These are phyloP conservation scores for Sorex maritimensis DNA, from an alignment of 2,797 vertebrate genomes.

Conservation along the genomic window DNA sequence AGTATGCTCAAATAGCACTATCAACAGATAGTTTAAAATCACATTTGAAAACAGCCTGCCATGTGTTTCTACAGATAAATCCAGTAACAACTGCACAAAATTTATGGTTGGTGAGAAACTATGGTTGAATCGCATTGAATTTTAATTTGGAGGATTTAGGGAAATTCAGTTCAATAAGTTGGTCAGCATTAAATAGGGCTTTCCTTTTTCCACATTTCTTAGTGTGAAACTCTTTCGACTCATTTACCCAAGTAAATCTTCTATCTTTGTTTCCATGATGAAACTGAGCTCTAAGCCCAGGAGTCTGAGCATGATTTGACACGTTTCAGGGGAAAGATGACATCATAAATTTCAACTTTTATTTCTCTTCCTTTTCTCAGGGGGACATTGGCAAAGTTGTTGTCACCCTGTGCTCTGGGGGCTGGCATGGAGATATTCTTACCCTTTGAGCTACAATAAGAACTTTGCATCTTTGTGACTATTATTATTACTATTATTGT, in stretches of 20 bases:
- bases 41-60: constrained; percentile 57
- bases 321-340: neutral
- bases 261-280: neutral
- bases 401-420: too few species aligned
- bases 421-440: neutral
- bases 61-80: neutral
- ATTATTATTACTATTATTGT: too few species aligned
- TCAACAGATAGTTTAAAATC: constrained; percentile 60
- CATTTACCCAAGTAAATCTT: neutral
- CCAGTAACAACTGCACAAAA: constrained; percentile 21
- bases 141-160: neutral
- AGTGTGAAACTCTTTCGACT: neutral
- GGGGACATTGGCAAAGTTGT: neutral
- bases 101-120: constrained; percentile 29
- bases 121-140: neutral
- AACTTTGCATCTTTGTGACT: too few species aligned
- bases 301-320: neutral
- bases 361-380: neutral
- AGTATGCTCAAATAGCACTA: neutral
- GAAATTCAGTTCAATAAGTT: constrained; percentile 16
- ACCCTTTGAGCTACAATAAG: too few species aligned
- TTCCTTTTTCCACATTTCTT: neutral
- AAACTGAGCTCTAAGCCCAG: neutral
- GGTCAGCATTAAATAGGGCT: neutral
- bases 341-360: neutral